Percentiles rank a stretch among this genome's conserved stretches.
Evolutionary conservation across 2,797 vertebrate genomes (phyloP).

Genomic region (Acanthiza pusilla): DNA sequence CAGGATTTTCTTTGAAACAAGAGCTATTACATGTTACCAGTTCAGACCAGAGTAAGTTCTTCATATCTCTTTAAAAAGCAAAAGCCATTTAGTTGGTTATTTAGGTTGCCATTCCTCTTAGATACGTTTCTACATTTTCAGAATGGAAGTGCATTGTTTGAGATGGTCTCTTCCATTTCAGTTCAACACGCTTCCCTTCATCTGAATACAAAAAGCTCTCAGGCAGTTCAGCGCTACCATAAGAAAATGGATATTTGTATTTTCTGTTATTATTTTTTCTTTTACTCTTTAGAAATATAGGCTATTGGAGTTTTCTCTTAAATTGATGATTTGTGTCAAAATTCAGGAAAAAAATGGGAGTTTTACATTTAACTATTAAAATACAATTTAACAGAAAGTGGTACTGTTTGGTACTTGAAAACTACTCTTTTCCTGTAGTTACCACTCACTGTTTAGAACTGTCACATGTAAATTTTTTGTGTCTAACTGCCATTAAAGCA

Average conservation of each 20-base stretch:
- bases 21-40: not conserved
- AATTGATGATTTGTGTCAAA: not conserved
- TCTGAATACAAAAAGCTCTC: not conserved
- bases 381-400: not conserved
- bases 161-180: not conserved
- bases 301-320: not conserved
- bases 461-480: not conserved
- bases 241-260: not conserved
- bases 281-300: not conserved
- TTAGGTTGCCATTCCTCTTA: not conserved
- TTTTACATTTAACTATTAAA: not conserved
- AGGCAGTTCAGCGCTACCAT: not conserved
- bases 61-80: not conserved
- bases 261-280: not conserved
- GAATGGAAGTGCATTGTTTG: not conserved
- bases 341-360: not conserved
- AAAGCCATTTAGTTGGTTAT: not conserved
- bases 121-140: not conserved
- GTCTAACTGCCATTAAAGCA: not conserved
- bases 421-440: not conserved
- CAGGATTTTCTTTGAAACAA: not conserved
- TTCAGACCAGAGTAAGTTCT: not conserved
- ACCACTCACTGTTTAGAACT: not conserved
- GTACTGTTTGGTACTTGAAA: not conserved
- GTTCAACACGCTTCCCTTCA: not conserved